Base-by-base conservation (phyloP, 2,888 invertebrate species). In the Pyralis farinalis region DNA sequence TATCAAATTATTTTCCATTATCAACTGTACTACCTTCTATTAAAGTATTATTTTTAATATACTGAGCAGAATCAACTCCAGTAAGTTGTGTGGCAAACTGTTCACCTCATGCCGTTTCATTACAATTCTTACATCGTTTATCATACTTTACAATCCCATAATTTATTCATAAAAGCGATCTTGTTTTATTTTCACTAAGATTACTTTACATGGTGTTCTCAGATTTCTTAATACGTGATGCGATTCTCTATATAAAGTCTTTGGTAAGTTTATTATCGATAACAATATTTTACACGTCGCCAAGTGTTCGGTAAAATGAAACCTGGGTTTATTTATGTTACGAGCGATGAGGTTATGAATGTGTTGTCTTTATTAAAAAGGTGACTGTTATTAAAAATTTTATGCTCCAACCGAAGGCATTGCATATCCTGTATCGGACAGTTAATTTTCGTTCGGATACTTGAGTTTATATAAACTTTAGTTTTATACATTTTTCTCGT, bases 61-160 rank as follows among this genome's bases (percentile, higher is more conserved):
- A 41, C 45, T 51, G 12, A 37, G 28, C 35, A 45, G 16, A 16
- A 16, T 39, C 40, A 50, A 67, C 70, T 25, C 25, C 43, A 34
- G 37, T 37, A 37, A 33, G 43, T 63, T 71, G 48, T 41, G 58
- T 59, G 58, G 58, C 62, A 56, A 58, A 62, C 60, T 76, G 76
- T 82, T 75, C 63, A 63, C 66, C 72, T 71, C 77, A 75, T 71
- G 72, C 72, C 71, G 77, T 80, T 83, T 77, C 82, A 85, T 86
- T 87, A 85, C 77, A 71, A 79, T 74, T 70, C 73, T 74, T 73
- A 82, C 76, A 83, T 84, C 85, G 73, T 88, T 86, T 81, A 86
- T 88, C 87, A 88, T 85, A 85, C 75, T 85, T 85, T 81, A 85
- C 83, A 84, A 78, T 80, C 79, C 78, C 64, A 79, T 87, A 86